A percentile compares a stretch with the other conserved stretches of the same genome.
phyloP scores from a whole-genome alignment of 2,797 vertebrate species.

The Harpagifer antarcticus region DNA sequence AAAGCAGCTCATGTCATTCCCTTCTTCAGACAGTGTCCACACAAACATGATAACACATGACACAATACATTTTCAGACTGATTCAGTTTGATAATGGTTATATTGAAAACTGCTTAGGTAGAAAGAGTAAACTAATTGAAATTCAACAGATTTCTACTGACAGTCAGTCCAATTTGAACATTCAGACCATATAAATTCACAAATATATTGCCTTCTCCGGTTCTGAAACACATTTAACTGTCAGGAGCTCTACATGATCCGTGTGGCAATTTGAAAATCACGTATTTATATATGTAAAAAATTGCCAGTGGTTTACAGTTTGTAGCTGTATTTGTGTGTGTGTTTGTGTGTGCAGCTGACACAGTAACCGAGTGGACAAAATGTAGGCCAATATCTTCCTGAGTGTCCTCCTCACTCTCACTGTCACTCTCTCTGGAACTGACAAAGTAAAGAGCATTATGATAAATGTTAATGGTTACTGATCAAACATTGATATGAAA shows the following conservation, averaged over 20 bases:
- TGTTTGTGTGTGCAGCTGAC: constrained; percentile 8
- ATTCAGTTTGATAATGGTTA: background rate
- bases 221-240: background rate
- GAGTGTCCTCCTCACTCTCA: background rate
- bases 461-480: background rate
- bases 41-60: background rate
- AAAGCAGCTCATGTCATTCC: background rate
- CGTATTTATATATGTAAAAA: background rate
- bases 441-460: background rate
- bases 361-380: constrained; percentile 5
- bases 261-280: constrained; percentile 4
- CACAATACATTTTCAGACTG: background rate
- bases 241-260: background rate
- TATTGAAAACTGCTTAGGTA: background rate
- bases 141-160: constrained; percentile 9
- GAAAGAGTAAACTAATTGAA: constrained; percentile 8
- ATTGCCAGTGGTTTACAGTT: background rate
- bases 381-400: constrained; percentile 27
- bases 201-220: constrained; percentile 3
- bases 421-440: background rate
- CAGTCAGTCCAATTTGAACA: background rate
- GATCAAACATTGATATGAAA: too few relatives aligned
- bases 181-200: constrained; percentile 6
- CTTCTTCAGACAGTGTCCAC: background rate
- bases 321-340: background rate